Percentiles rank a stretch among this genome's conserved stretches.
Evolutionary conservation across 2,113 vertebrate species (phyloP).

Genomic region (Plecotus auritus): DNA sequence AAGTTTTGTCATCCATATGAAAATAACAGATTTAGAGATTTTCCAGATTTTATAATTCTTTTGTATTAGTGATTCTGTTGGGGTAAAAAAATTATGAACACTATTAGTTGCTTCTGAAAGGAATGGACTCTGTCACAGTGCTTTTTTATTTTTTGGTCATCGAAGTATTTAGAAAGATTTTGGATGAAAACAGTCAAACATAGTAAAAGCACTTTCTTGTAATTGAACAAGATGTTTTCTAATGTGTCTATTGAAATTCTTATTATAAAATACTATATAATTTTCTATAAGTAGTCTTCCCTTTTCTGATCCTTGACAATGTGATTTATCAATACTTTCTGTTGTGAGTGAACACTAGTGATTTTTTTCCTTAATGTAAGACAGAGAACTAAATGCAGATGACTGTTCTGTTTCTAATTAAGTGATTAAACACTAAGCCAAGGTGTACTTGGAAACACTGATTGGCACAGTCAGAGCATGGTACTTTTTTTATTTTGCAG

Average conservation of each 20-base stretch:
- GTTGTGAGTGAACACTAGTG: background rate
- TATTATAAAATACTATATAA: background rate
- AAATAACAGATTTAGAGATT: background rate
- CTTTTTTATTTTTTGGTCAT: background rate
- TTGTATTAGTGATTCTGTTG: background rate
- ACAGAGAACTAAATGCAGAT: background rate
- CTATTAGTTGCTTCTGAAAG: background rate
- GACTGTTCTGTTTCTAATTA: constrained; percentile 24
- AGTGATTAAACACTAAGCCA: background rate
- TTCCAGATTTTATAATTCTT: background rate
- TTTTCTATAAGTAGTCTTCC: background rate
- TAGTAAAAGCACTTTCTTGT: background rate
- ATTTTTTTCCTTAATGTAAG: background rate
- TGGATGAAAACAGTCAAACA: background rate
- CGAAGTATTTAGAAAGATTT: background rate
- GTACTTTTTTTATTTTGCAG: background rate
- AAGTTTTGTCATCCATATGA: background rate
- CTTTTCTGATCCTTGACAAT: background rate
- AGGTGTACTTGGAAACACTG: background rate
- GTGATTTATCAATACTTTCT: background rate
- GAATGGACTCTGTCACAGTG: background rate
- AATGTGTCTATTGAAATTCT: background rate
- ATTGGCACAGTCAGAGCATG: background rate
- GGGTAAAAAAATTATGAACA: background rate
- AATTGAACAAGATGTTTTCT: background rate